Percentiles rank a stretch among this genome's conserved stretches.
phyloP scores from a whole-genome alignment of 1,140 invertebrate species.

The Augochlora pura region DNA sequence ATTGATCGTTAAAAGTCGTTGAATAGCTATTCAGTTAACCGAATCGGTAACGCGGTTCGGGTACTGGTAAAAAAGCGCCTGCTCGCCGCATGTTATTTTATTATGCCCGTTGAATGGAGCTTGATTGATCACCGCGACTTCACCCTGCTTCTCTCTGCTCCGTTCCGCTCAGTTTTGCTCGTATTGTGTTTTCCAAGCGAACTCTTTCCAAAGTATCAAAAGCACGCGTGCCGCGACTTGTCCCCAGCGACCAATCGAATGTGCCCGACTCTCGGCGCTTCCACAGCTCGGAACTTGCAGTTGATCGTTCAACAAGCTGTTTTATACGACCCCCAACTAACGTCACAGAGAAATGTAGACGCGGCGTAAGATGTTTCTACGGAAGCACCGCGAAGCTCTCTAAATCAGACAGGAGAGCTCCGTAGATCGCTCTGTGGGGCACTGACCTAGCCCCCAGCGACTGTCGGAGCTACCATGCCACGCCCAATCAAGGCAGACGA shows the following conservation, averaged over 20 bases:
- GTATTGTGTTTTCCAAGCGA: slow-evolving; percentile 57
- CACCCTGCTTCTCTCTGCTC: too few species aligned
- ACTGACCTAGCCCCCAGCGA: too few species aligned
- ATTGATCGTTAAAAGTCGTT: slow-evolving; percentile 61
- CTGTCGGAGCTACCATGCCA: too few species aligned
- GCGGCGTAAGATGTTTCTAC: not conserved
- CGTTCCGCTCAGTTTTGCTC: too few species aligned
- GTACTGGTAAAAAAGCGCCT: slow-evolving; percentile 19
- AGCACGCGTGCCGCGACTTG: slow-evolving; percentile 15
- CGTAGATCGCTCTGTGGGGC: too few species aligned
- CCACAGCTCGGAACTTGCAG: too few species aligned
- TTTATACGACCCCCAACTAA: not conserved
- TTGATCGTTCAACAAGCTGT: not conserved
- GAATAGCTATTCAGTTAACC: slow-evolving; percentile 53
- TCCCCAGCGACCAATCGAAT: slow-evolving; percentile 8
- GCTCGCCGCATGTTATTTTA: slow-evolving; percentile 55
- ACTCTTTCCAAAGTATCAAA: slow-evolving; percentile 32
- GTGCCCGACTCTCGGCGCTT: slow-evolving; percentile 6
- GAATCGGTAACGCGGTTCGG: slow-evolving; percentile 49
- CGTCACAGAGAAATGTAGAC: not conserved
- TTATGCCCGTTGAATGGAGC: slow-evolving; percentile 60
- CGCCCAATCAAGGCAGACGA: too few species aligned
- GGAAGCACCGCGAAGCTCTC: not conserved
- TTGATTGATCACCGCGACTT: slow-evolving; percentile 61
- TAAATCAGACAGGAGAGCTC: not conserved